phyloP scores from a whole-genome alignment of 2,797 vertebrate species.

The Mionectes olivaceus region DNA sequence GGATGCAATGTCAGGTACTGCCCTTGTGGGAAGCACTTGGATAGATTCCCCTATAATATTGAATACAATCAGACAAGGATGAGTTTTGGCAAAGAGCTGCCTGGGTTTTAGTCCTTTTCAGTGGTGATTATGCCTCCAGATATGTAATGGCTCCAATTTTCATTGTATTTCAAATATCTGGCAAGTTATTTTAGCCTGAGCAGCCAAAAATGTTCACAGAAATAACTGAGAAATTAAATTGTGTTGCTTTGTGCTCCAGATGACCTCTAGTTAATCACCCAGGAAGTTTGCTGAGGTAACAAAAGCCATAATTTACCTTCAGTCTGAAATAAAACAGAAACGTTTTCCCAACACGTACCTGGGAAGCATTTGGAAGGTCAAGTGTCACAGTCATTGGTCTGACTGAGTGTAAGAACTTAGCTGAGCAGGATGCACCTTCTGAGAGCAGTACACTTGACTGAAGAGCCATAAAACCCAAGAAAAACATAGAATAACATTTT shows the following conservation, averaged over 20 bases:
- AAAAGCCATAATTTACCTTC: neutral
- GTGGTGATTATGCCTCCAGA: constrained; percentile 52
- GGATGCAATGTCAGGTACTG: neutral
- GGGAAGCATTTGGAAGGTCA: neutral
- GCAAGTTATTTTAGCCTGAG: constrained; percentile 36
- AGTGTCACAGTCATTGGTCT: neutral
- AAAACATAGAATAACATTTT: neutral
- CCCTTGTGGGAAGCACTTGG: constrained; percentile 7
- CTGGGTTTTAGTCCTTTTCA: neutral
- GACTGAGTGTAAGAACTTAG: neutral
- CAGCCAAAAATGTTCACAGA: constrained; percentile 41
- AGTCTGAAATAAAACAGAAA: neutral
- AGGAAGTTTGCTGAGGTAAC: neutral
- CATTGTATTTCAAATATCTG: constrained; percentile 62
- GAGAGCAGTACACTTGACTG: neutral
- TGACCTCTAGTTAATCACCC: constrained; percentile 23
- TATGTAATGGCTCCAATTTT: constrained; percentile 53
- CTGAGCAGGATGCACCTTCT: neutral
- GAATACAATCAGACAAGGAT: constrained; percentile 35
- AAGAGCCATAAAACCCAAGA: neutral
- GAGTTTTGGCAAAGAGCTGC: constrained; percentile 16
- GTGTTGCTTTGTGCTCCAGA: neutral
- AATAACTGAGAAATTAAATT: neutral
- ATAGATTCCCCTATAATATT: constrained; percentile 13
- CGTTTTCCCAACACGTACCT: neutral